Percentiles rank a stretch among this genome's conserved stretches.
These are phyloP conservation scores for Pomacea canaliculata DNA, from an alignment of 2,888 invertebrate species.

Conservation along the genomic window DNA sequence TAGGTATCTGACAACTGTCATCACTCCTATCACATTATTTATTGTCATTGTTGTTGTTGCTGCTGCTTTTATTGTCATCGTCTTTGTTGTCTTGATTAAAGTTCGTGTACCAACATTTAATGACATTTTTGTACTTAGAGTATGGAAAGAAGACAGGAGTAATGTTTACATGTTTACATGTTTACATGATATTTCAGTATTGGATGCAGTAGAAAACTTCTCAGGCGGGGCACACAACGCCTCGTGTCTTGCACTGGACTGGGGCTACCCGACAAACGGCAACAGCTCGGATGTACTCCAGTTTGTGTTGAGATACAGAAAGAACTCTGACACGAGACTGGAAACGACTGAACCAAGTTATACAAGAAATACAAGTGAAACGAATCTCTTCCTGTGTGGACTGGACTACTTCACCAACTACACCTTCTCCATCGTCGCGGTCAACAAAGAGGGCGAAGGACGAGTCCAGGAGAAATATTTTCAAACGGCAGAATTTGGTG, in stretches of 20 bases:
- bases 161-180: too few species aligned
- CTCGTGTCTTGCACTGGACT: conserved; percentile 2
- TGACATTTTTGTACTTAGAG: neutral
- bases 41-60: too few species aligned
- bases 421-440: conserved; percentile 1
- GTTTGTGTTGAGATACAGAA: neutral
- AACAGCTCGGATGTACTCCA: neutral
- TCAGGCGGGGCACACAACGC: neutral
- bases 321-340: neutral
- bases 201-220: neutral
- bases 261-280: neutral
- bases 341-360: neutral
- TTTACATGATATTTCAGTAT: neutral
- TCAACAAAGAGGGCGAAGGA: neutral
- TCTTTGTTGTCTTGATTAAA: too few species aligned
- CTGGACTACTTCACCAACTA: conserved; percentile 10
- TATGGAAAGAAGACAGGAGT: too few species aligned
- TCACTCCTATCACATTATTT: too few species aligned
- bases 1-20: neutral
- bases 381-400: neutral
- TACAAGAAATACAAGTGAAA: neutral
- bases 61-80: too few species aligned
- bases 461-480: conserved; percentile 1
- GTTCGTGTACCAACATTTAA: too few species aligned
- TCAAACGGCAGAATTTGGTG: conserved; percentile 14